Percentiles rank a stretch among this genome's conserved stretches.
These are phyloP conservation scores for Perccottus glenii DNA, from an alignment of 2,113 vertebrate genomes.

Conservation along the genomic window DNA sequence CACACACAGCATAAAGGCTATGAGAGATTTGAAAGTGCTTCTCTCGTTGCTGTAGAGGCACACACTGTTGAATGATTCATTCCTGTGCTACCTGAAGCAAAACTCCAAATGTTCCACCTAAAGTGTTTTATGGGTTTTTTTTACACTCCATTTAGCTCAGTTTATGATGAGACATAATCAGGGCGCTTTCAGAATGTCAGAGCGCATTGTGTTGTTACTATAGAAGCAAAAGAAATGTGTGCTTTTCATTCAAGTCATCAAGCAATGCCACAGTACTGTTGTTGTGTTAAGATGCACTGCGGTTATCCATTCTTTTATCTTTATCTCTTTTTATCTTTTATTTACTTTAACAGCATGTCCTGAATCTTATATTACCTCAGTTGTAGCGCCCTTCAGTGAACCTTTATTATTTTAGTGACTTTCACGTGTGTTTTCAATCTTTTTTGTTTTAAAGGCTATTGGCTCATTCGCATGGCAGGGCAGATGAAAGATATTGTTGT, in stretches of 20 bases:
- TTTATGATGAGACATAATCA: slow-evolving; percentile 12
- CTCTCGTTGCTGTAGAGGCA: background rate
- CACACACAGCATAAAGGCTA: background rate
- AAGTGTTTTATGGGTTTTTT: slow-evolving; percentile 32
- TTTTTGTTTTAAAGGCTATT: slow-evolving; percentile 21
- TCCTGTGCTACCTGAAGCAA: slow-evolving; percentile 3
- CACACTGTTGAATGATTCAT: background rate
- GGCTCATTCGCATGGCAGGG: slow-evolving; percentile 22
- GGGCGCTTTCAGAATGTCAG: background rate
- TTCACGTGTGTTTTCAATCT: slow-evolving; percentile 53
- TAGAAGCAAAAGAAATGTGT: background rate
- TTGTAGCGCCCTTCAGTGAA: slow-evolving; percentile 8
- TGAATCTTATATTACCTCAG: slow-evolving; percentile 16
- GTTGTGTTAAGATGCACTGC: background rate
- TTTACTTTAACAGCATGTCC: slow-evolving; percentile 11
- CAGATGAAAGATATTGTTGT: slow-evolving; percentile 31
- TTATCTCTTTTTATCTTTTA: too few species aligned
- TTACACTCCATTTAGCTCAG: slow-evolving; percentile 35
- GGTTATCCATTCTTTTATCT: background rate
- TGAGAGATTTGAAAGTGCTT: background rate
- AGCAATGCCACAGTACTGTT: background rate
- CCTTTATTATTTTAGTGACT: slow-evolving; percentile 21
- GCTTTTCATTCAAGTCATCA: background rate
- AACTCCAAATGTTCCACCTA: slow-evolving; percentile 20
- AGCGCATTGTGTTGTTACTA: slow-evolving; percentile 6